Base-by-base conservation (phyloP, 2,113 vertebrate genomes). In the Clarias macrocephalus region DNA sequence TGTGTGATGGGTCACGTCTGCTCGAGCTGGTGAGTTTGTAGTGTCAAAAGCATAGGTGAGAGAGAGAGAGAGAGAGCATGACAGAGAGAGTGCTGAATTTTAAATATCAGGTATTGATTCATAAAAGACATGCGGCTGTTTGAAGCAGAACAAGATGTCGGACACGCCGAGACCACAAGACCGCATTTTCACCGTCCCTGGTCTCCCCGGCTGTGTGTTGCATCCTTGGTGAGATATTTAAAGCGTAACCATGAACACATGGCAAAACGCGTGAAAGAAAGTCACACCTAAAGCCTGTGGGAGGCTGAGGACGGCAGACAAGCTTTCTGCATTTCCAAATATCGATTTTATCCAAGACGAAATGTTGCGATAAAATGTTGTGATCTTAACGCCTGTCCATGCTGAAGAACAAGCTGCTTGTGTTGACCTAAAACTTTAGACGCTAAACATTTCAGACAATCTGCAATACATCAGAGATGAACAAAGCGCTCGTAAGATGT, bases 311-410 rank as follows among this genome's bases (percentile, higher is more conserved):
- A 89, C 83, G 91, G 86, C 89, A 92, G 87, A 95, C 95, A 95
- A 88, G 93, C 91, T 93, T 95, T 94, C 89, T 95, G 94, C 94
- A 95, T 95, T 96, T 95, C 91, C 91, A 90, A 90, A 82, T 90
- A 95, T 94, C 93, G 94, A 95, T 95, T 94, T 93, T 91, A 89
- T 91, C 91, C 73, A 77, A 37, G 91, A 95, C 93, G 93, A 90
- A 90, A 91, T 93, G 94, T 93, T 93, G 92, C 89, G 93, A 91
- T 93, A 93, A 94, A 94, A 94, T 91, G 93, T 91, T 70, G 73
- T 92, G 89, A 85, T 93, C 9, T 59, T 28, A 30, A 54, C 42
- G 28, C 16, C 3, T n/a, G 75, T 72, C 48, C 21, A 2, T 56
- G 21, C 28, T 25, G 4, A 25, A 70, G 60, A 33, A 9, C 79